phyloP scores from a whole-genome alignment of 92 coral and sea anemone genomes.

The Zoanthus sociatus region DNA sequence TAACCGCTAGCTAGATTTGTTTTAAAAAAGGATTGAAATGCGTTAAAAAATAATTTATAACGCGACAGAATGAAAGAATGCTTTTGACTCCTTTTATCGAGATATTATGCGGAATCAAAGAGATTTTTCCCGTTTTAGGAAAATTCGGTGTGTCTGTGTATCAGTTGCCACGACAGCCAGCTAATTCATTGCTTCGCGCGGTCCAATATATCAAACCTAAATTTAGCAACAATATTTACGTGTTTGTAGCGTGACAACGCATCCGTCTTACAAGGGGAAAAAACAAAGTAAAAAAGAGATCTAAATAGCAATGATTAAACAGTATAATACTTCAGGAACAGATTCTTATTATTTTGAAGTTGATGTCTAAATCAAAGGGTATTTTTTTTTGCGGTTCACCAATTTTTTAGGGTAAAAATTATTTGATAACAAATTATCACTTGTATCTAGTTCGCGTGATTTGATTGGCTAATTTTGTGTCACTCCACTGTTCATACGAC shows the following conservation, averaged over 20 bases:
- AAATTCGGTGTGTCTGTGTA: neutral
- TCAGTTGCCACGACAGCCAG: constrained; percentile 17
- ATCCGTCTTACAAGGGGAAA: neutral
- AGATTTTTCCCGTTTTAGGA: neutral
- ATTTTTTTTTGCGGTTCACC: neutral
- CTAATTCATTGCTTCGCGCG: neutral
- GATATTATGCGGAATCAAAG: neutral
- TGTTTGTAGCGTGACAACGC: constrained; percentile 28
- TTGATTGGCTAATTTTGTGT: constrained; percentile 79
- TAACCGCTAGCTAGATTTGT: neutral
- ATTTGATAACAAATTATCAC: constrained; percentile 10
- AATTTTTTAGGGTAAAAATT: constrained; percentile 1
- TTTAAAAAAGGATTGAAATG: neutral
- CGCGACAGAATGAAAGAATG: neutral
- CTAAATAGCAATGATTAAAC: neutral
- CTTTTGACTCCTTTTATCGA: neutral
- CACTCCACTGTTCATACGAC: constrained; percentile 87
- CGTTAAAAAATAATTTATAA: neutral
- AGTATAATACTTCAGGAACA: neutral
- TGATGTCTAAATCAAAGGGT: neutral
- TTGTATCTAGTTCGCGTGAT: constrained; percentile 22
- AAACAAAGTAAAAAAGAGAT: neutral
- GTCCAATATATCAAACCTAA: constrained; percentile 6
- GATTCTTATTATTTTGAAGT: neutral
- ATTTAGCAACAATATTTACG: constrained; percentile 5